A percentile compares a stretch with the other conserved stretches of the same genome.
Conservation (phyloP, 2,888 invertebrate species). For the Watsonalla binaria region DNA sequence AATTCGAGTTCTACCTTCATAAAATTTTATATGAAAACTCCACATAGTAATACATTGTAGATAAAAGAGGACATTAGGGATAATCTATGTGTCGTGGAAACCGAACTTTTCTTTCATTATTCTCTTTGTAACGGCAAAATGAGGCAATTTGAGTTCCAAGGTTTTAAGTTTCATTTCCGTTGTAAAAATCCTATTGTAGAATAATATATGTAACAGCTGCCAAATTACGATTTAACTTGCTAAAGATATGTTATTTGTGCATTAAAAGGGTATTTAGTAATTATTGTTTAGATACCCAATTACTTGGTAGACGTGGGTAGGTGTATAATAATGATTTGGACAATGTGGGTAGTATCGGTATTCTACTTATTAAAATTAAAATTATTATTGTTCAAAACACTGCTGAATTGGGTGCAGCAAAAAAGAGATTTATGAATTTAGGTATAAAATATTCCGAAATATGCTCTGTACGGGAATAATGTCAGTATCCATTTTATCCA, state of each 20-base stretch:
- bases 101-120: slow-evolving; percentile 62
- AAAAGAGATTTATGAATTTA: background rate
- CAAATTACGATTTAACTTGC: slow-evolving; percentile 5
- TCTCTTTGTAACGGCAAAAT: slow-evolving; percentile 42
- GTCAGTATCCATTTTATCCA: slow-evolving; percentile 16
- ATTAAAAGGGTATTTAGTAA: too few relatives aligned
- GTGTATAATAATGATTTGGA: too few relatives aligned
- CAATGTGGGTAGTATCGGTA: too few relatives aligned
- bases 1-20: slow-evolving; percentile 44
- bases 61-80: slow-evolving; percentile 58
- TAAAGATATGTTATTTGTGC: too few relatives aligned
- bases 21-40: slow-evolving; percentile 64
- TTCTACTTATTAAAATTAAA: too few relatives aligned
- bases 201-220: slow-evolving; percentile 7
- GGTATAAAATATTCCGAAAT: background rate
- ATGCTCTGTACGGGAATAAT: slow-evolving; percentile 5
- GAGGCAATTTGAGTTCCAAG: slow-evolving; percentile 37
- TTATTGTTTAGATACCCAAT: too few relatives aligned
- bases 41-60: slow-evolving; percentile 52
- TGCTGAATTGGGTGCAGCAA: background rate
- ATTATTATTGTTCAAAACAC: background rate
- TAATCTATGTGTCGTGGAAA: slow-evolving; percentile 62
- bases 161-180: slow-evolving; percentile 23
- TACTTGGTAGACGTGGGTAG: too few relatives aligned
- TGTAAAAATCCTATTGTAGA: slow-evolving; percentile 9